Conservation (phyloP, 37 sponge, comb jelly and placozoan species). For the Amphimedon queenslandica region DNA sequence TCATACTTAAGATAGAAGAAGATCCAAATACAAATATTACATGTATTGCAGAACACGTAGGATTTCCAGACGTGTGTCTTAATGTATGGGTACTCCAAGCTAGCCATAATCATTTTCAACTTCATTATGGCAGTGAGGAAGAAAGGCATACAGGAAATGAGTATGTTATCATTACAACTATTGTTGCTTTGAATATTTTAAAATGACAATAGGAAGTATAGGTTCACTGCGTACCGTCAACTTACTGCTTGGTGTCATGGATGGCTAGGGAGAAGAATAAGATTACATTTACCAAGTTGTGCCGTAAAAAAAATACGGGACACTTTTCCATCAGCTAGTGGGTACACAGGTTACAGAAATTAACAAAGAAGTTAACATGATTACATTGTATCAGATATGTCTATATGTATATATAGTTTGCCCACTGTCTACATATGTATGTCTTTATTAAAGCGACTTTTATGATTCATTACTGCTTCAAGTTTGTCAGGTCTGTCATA, state of each 20-base stretch:
- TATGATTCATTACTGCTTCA: conserved; percentile 17
- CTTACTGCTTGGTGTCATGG: conserved; percentile 36
- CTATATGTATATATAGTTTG: neutral
- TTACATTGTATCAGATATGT: neutral
- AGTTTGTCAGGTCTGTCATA: conserved; percentile 30
- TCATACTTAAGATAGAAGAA: conserved; percentile 11
- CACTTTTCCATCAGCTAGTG: conserved; percentile 15
- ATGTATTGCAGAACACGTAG: conserved; percentile 6
- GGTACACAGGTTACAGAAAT: conserved; percentile 24
- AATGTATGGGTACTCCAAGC: conserved; percentile 19
- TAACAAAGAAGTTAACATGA: neutral
- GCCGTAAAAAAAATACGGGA: conserved; percentile 14
- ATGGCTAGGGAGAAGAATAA: conserved; percentile 20
- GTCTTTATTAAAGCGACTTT: conserved; percentile 11
- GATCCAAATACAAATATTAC: neutral
- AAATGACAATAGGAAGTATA: neutral
- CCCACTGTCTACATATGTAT: neutral
- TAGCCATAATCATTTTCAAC: neutral
- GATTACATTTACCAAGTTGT: conserved; percentile 3
- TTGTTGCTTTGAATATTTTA: neutral
- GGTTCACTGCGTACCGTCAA: conserved; percentile 31
- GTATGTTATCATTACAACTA: neutral
- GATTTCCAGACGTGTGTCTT: conserved; percentile 11
- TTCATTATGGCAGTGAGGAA: conserved; percentile 22
- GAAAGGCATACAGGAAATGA: conserved; percentile 23